Evolutionary conservation across 2,888 invertebrate species (phyloP).

Genomic region (Melangyna quadrimaculata): DNA sequence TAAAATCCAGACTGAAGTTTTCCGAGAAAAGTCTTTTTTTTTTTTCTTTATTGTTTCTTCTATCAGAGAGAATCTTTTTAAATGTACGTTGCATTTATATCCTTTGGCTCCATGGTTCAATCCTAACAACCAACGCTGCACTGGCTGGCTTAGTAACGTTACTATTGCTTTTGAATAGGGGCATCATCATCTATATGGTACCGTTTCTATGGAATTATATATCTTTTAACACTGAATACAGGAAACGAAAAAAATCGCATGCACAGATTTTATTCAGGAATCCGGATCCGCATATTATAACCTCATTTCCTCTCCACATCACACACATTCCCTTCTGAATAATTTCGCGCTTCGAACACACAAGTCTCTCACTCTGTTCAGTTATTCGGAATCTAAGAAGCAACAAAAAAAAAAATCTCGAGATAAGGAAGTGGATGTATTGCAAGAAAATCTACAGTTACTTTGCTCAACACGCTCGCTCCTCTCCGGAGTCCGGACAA

Average conservation of each 20-base stretch:
- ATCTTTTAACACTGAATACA: not conserved
- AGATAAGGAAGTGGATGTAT: not conserved
- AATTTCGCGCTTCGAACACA: conserved; percentile 35
- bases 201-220: not conserved
- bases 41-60: not conserved
- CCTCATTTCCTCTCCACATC: conserved; percentile 48
- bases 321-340: conserved; percentile 35
- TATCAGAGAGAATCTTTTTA: conserved; percentile 7
- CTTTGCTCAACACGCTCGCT: conserved; percentile 8
- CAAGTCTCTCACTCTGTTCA: conserved; percentile 16
- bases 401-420: not conserved
- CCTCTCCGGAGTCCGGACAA: too few relatives aligned
- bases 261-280: conserved; percentile 56
- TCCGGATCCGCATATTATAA: conserved; percentile 60
- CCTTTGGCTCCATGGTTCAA: not conserved
- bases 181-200: not conserved
- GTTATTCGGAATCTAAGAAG: conserved; percentile 4
- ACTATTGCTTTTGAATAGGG: conserved; percentile 27
- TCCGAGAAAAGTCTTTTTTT: not conserved
- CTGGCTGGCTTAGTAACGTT: conserved; percentile 13
- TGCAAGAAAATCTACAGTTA: conserved; percentile 25
- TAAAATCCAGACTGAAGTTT: not conserved
- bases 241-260: conserved; percentile 42
- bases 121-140: not conserved
- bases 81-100: conserved; percentile 16